phyloP scores from a whole-genome alignment of 2,113 vertebrate genomes.

The Clarias macrocephalus region DNA sequence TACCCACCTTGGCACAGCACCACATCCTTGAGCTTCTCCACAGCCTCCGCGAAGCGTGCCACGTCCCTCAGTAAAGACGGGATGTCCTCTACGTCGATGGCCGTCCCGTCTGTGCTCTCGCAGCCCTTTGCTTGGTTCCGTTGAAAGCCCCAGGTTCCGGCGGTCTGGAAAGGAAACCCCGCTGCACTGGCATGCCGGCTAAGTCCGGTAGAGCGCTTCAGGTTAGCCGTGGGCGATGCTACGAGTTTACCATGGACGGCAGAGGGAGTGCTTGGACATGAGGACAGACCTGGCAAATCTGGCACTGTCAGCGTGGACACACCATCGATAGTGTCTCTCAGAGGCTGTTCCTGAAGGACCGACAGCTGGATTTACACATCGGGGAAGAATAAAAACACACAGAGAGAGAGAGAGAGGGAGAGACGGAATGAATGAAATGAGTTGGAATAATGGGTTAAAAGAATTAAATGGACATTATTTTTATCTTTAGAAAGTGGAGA shows the following conservation, averaged over 20 bases:
- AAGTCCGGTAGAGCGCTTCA: slow-evolving; percentile 85
- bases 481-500: not conserved
- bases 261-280: slow-evolving; percentile 69
- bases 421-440: not conserved
- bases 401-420: not conserved
- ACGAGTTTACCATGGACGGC: slow-evolving; percentile 57
- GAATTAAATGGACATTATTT: not conserved
- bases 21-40: slow-evolving; percentile 91
- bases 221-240: slow-evolving; percentile 69
- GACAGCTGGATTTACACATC: slow-evolving; percentile 57
- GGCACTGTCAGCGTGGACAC: not conserved
- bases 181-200: slow-evolving; percentile 90
- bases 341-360: slow-evolving; percentile 79
- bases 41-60: slow-evolving; percentile 84
- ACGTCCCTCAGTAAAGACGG: slow-evolving; percentile 83
- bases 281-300: slow-evolving; percentile 44
- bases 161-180: slow-evolving; percentile 79
- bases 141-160: slow-evolving; percentile 70
- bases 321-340: slow-evolving; percentile 74
- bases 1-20: slow-evolving; percentile 80
- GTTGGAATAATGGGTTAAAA: slow-evolving; percentile 15
- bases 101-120: slow-evolving; percentile 62
- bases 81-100: slow-evolving; percentile 86
- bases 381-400: not conserved
- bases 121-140: slow-evolving; percentile 74